Evolutionary conservation across 2,888 invertebrate genomes (phyloP).

Genomic region (Agriopis aurantiaria): DNA sequence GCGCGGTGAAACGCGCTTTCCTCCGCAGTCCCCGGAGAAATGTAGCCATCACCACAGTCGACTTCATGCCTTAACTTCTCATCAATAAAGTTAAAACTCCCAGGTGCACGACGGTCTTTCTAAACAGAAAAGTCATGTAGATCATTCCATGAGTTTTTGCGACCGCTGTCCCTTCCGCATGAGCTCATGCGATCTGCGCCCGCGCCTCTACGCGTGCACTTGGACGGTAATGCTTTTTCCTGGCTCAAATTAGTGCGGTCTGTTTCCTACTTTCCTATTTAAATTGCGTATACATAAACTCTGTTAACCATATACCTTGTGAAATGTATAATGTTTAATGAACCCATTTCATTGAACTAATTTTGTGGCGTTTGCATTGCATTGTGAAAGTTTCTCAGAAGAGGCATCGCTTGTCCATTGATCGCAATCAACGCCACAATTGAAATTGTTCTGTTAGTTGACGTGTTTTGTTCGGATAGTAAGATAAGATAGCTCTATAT

Average conservation of each 20-base stretch:
- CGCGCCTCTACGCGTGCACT: conserved; percentile 6
- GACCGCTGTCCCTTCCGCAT: conserved; percentile 17
- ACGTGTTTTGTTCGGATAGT: no score
- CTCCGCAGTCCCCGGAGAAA: conserved; percentile 37
- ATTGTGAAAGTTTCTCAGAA: conserved; percentile 11
- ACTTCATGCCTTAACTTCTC: conserved; percentile 13
- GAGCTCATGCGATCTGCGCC: conserved; percentile 8
- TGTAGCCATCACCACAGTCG: conserved; percentile 1
- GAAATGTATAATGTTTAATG: conserved; percentile 7
- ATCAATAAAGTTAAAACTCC: conserved; percentile 10
- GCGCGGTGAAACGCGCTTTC: conserved; percentile 35
- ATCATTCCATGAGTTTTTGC: conserved; percentile 30
- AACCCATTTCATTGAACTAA: neutral
- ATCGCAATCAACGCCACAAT: neutral
- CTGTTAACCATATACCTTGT: neutral
- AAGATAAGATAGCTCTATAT: no score
- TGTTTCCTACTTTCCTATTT: conserved; percentile 31
- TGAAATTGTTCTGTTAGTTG: neutral
- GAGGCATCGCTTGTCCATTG: conserved; percentile 1
- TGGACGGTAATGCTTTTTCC: conserved; percentile 20
- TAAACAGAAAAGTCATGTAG: conserved; percentile 19
- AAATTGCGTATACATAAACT: conserved; percentile 12
- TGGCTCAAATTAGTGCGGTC: conserved; percentile 7
- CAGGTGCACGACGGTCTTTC: neutral
- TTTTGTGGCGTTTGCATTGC: neutral